These are phyloP conservation scores for Eupithecia insigniata DNA, from an alignment of 2,888 invertebrate species.

Conservation along the genomic window DNA sequence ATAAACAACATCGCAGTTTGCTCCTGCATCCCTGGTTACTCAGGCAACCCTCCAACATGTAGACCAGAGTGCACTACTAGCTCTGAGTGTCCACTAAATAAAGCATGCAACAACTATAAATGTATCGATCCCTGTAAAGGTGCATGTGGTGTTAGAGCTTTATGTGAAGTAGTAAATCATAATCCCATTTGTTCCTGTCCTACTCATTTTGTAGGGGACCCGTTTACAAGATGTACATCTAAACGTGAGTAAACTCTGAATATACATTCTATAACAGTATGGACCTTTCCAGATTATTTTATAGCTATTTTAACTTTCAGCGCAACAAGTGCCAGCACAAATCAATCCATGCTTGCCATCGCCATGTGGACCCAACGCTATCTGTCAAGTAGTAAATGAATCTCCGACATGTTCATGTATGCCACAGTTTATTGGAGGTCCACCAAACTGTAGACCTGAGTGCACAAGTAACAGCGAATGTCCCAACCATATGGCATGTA, in stretches of 20 bases:
- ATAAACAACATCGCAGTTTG: constrained; percentile 90
- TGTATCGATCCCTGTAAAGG: constrained; percentile 92
- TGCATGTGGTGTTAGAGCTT: constrained; percentile 88
- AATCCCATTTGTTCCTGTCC: constrained; percentile 91
- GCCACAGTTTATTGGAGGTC: constrained; percentile 86
- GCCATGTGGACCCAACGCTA: constrained; percentile 87
- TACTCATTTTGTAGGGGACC: constrained; percentile 88
- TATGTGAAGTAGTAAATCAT: constrained; percentile 90
- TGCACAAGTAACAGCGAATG: constrained; percentile 90
- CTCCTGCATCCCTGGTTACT: constrained; percentile 88
- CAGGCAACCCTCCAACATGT: constrained; percentile 90
- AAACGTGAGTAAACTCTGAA: constrained; percentile 79
- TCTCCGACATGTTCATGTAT: constrained; percentile 88
- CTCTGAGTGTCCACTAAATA: constrained; percentile 88
- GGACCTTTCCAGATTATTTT: neutral
- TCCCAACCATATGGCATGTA: constrained; percentile 86
- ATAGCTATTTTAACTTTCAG: constrained; percentile 50
- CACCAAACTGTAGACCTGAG: constrained; percentile 90
- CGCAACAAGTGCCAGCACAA: constrained; percentile 66
- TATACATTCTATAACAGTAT: neutral
- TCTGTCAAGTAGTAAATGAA: constrained; percentile 85
- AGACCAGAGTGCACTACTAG: constrained; percentile 92
- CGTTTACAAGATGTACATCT: constrained; percentile 87
- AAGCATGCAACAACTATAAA: constrained; percentile 91
- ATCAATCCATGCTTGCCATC: constrained; percentile 87